Base-by-base conservation (phyloP, 2,888 invertebrate genomes). In the Anticlea derivata region DNA sequence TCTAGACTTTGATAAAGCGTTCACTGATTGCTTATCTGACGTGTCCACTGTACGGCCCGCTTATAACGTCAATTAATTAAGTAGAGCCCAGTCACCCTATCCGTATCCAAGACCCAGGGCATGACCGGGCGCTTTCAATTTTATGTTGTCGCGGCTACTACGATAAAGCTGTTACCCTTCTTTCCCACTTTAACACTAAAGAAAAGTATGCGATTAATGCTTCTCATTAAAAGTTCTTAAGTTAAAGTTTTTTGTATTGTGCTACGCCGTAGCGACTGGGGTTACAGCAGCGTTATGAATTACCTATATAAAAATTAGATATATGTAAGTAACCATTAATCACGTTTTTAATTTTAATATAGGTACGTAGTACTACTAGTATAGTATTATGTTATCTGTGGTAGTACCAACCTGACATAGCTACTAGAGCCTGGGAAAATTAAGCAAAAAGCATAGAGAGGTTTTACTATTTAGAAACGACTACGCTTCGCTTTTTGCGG, bases 81-180 rank as follows among this genome's bases (percentile, higher is more conserved):
- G 83, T 82, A 71, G 80, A 79, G 84, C 80, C 58, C 69, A 82
- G 84, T 87, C 86, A 86, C 83, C 80, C 83, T 78, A 78, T 81
- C 80, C 75, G 75, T 74, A n/a, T n/a, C n/a, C n/a, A 75, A 83
- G 86, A 86, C 78, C 78, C 76, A 69, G 70, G 76, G 69, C 80
- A 75, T 89, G 88, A 89, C 83, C 63, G 51, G 60, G 80, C 84
- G 76, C 84, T 88, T 89, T 86, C 84, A 87, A 88, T 87, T 86
- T 87, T 86, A 84, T 85, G 80, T 79, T 84, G 87, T 85, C 85
- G 83, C 86, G 79, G 76, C 80, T 77, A 78, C 70, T 73, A 77
- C 83, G 85, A 86, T 86, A 86, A 86, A 80, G 77, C 76, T 68
- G 65, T 76, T 68, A 74, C 73, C 75, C 66, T 66, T 66, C 63